Percentiles rank a stretch among this genome's conserved stretches.
These are phyloP conservation scores for Leiothrix lutea DNA, from an alignment of 2,113 vertebrate species.

Conservation along the genomic window DNA sequence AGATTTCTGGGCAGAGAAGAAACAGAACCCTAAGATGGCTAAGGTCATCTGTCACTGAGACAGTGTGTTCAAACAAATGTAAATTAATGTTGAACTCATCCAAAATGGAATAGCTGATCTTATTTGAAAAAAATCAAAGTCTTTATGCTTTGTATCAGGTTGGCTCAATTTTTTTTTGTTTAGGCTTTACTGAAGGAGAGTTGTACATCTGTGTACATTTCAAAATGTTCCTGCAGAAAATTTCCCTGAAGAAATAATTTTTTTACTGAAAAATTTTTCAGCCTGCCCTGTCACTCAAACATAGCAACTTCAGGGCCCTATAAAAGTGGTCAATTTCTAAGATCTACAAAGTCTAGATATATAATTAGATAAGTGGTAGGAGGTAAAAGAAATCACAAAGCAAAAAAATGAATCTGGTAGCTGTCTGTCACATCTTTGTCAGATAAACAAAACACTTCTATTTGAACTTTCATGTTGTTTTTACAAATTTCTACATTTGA, in stretches of 20 bases:
- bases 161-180: background rate
- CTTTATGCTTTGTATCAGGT: background rate
- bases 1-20: background rate
- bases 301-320: background rate
- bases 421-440: background rate
- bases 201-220: background rate
- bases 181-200: background rate
- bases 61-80: background rate
- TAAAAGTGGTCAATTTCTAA: background rate
- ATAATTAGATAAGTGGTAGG: background rate
- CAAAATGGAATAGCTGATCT: background rate
- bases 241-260: background rate
- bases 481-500: background rate
- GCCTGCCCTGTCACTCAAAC: background rate
- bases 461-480: background rate
- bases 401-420: background rate
- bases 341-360: background rate
- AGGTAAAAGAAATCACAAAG: background rate
- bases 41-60: background rate
- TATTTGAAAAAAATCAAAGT: background rate
- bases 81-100: background rate
- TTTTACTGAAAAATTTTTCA: background rate
- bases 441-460: background rate
- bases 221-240: background rate
- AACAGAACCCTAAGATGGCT: background rate